phyloP scores from a whole-genome alignment of 2,888 invertebrate species.

The Hypolimnas misippus region DNA sequence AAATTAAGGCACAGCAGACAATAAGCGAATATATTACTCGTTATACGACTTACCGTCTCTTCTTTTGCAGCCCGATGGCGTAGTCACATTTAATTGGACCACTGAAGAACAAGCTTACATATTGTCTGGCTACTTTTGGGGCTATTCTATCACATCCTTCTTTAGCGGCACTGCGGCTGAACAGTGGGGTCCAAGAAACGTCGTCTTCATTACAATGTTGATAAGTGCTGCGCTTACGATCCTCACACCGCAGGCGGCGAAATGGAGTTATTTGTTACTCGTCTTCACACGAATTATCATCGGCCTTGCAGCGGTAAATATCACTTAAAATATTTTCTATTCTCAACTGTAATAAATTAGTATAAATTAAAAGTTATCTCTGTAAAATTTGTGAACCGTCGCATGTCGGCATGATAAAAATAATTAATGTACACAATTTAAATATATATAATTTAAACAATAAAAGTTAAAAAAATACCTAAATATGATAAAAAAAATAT shows the following conservation, averaged over 20 bases:
- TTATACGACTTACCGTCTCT: too few relatives aligned
- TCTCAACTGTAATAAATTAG: neutral
- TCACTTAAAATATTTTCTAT: neutral
- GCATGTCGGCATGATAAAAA: too few relatives aligned
- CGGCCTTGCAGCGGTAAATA: constrained; percentile 85
- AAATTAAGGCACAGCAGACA: too few relatives aligned
- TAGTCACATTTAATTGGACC: constrained; percentile 82
- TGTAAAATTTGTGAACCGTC: too few relatives aligned
- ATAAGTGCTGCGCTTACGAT: constrained; percentile 83
- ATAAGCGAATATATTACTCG: too few relatives aligned
- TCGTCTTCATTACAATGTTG: constrained; percentile 83
- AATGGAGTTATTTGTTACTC: constrained; percentile 82
- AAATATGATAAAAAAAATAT: too few relatives aligned
- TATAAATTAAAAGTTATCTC: too few relatives aligned
- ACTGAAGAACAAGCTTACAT: constrained; percentile 86
- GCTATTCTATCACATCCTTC: constrained; percentile 86
- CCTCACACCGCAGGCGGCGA: constrained; percentile 85
- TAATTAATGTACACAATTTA: too few relatives aligned
- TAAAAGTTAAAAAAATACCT: too few relatives aligned
- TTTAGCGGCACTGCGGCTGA: constrained; percentile 87
- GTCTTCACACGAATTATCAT: constrained; percentile 84
- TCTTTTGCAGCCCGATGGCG: constrained; percentile 65
- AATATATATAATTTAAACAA: too few relatives aligned
- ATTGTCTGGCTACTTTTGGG: constrained; percentile 83
- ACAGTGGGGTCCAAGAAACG: constrained; percentile 84